These are phyloP conservation scores for Drosophila incognita DNA, from an alignment of 2,888 invertebrate species.

Conservation along the genomic window DNA sequence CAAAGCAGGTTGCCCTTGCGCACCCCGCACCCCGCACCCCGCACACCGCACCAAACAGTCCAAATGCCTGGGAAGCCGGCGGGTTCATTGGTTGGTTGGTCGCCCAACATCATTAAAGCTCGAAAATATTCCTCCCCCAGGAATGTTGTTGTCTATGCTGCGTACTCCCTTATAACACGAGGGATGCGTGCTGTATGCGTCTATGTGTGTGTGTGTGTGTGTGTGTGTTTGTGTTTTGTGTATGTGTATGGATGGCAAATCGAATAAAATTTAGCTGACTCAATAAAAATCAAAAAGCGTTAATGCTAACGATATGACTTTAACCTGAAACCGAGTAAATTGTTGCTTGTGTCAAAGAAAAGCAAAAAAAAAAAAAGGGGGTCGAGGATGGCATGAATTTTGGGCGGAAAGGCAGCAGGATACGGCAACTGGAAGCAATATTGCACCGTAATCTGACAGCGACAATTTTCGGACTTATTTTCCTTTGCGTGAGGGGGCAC, in stretches of 20 bases:
- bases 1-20: conserved; percentile 40
- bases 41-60: neutral
- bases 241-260: conserved; percentile 73
- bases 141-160: conserved; percentile 55
- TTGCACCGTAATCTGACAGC: conserved; percentile 79
- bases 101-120: conserved; percentile 78
- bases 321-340: conserved; percentile 81
- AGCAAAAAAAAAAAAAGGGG: conserved; percentile 33
- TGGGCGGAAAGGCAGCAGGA: conserved; percentile 74
- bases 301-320: conserved; percentile 85
- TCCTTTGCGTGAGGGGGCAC: conserved; percentile 40
- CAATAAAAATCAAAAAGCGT: conserved; percentile 85
- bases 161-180: conserved; percentile 31
- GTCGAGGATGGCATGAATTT: conserved; percentile 33
- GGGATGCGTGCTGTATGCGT: conserved; percentile 53
- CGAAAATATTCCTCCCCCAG: conserved; percentile 77
- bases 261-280: conserved; percentile 85
- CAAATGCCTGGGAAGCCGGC: conserved; percentile 50
- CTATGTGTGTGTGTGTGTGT: conserved; percentile 14
- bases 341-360: conserved; percentile 79
- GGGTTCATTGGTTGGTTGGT: conserved; percentile 78
- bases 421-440: conserved; percentile 80
- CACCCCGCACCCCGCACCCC: neutral
- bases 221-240: conserved; percentile 35
- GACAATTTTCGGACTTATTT: conserved; percentile 70